These are phyloP conservation scores for Homalodisca vitripennis DNA, from an alignment of 1,140 invertebrate genomes.

Conservation along the genomic window DNA sequence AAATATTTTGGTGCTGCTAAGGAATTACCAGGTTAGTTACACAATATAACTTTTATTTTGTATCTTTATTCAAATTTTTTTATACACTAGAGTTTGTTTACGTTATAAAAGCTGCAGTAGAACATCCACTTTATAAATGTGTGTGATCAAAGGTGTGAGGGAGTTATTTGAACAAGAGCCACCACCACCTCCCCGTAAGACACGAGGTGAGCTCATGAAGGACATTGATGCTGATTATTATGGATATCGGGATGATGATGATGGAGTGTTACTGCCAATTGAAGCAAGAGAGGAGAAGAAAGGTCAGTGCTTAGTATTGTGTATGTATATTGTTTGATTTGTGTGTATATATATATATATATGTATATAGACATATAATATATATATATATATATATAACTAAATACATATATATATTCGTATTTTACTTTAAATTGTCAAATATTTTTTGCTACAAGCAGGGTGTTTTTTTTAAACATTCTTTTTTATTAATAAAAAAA, in stretches of 20 bases:
- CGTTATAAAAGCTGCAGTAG: too few species aligned
- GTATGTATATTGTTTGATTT: too few species aligned
- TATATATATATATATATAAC: too few species aligned
- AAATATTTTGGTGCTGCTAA: conserved; percentile 99
- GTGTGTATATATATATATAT: background rate
- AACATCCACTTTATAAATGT: too few species aligned
- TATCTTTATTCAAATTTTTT: too few species aligned
- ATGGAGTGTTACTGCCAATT: conserved; percentile 88
- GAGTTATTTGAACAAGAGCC: conserved; percentile 98
- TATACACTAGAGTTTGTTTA: too few species aligned
- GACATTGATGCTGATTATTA: conserved; percentile 99
- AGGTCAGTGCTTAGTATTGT: conserved; percentile 46
- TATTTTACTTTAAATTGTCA: background rate
- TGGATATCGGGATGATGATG: conserved; percentile 97
- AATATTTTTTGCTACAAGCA: background rate
- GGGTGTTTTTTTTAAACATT: background rate
- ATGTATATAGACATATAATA: too few species aligned
- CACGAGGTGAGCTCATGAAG: conserved; percentile 94
- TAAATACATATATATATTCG: too few species aligned
- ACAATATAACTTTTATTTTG: too few species aligned
- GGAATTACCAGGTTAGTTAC: conserved; percentile 82
- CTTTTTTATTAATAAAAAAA: too few species aligned
- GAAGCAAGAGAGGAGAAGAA: conserved; percentile 80
- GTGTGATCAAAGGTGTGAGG: conserved; percentile 89
- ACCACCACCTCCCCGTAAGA: conserved; percentile 83